Base-by-base conservation (phyloP, 1,140 invertebrate genomes). In the Polypedilum pembai region DNA sequence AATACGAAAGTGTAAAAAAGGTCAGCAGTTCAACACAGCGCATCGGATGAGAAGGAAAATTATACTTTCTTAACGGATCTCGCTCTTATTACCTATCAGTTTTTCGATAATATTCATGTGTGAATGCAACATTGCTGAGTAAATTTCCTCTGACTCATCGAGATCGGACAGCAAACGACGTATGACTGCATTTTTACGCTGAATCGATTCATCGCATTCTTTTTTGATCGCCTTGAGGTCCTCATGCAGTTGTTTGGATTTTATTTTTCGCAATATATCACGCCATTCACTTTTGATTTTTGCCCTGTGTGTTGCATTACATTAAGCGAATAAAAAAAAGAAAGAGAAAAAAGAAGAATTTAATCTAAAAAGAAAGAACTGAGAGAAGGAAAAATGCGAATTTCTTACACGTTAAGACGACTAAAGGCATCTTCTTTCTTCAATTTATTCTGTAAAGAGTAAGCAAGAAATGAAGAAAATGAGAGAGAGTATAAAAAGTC, bases 221-320 rank as follows among this genome's bases (percentile, higher is more conserved):
- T 76, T 77, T 69, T 78, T 77, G 73, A 81, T 78, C 7, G 88
- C 88, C 79, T 88, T 82, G 5, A 92, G 85, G 73, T 91, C 86
- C 10, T 87, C 80, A 40, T 88, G 85, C 79, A 93, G 85, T 78
- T 92, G 89, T 66, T 87, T 87, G 76, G 88, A 88, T 84, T 93
- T 93, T 69, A 90, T 86, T 81, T 87, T 87, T 7, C 92, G 84
- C 73, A 94, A 82, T 75, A 91, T 86, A 66, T 87, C 88, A 74
- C 92, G 86, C 92, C 92, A 93, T 79, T 91, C 88, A 82, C 92
- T 90, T 79, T 93, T 92, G 18, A 94, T 90, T 83, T 94, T 94
- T 0, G 91, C 91, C 76, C 45, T 56, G 45, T 56, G 24, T 33
- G 5, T 33, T 33, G 24, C 24, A 33, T 33, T 33, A 33, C 24